These are phyloP conservation scores for Lynx canadensis DNA, from an alignment of 2,113 vertebrate species.

Conservation along the genomic window DNA sequence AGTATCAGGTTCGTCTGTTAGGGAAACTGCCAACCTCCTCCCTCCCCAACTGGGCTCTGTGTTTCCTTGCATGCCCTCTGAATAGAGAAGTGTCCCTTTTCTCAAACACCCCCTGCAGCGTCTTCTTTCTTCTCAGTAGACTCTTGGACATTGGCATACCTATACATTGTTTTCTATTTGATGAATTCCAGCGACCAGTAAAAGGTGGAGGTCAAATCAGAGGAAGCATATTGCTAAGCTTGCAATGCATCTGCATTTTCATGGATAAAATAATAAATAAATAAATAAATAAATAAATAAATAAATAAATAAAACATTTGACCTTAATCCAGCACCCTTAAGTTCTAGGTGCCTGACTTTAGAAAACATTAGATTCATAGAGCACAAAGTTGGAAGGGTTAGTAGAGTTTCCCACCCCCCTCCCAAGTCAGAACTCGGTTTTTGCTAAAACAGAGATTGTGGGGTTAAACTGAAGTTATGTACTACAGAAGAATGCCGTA, in stretches of 20 bases:
- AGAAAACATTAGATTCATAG: not conserved
- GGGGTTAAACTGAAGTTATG: not conserved
- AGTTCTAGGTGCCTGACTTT: not conserved
- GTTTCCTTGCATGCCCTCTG: conserved; percentile 56
- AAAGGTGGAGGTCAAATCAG: not conserved
- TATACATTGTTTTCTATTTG: not conserved
- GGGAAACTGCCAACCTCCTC: conserved; percentile 59
- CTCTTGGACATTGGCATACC: not conserved
- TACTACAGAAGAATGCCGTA: not conserved
- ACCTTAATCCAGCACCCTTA: too few species aligned
- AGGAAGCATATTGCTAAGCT: not conserved
- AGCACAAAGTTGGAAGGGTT: not conserved
- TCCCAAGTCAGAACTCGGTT: not conserved
- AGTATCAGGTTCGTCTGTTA: conserved; percentile 74
- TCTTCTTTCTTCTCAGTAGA: not conserved
- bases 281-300: too few species aligned
- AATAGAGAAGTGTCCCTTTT: conserved; percentile 23
- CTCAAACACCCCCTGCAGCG: not conserved
- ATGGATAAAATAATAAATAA: not conserved
- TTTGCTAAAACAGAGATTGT: not conserved
- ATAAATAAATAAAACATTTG: not conserved
- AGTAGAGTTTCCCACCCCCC: not conserved
- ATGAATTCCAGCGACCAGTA: not conserved
- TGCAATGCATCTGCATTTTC: not conserved
- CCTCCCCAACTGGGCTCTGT: conserved; percentile 5